Percentiles rank a stretch among this genome's conserved stretches.
Conservation (phyloP, 1,140 invertebrate species). For the Archivesica marissinica region DNA sequence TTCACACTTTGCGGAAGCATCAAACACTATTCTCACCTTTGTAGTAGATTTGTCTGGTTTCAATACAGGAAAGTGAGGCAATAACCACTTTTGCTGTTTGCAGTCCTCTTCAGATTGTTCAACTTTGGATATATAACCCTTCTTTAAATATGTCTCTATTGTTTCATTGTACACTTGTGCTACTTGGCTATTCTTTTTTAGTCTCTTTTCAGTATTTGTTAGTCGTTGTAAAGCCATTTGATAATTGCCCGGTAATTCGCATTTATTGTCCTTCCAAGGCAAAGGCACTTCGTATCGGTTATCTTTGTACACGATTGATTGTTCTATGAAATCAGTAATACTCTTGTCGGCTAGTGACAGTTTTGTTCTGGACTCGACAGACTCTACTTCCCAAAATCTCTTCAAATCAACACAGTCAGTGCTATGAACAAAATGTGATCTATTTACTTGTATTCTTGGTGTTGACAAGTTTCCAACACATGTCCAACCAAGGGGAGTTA, state of each 20-base stretch:
- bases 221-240: slow-evolving; percentile 49
- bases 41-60: slow-evolving; percentile 46
- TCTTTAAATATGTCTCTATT: slow-evolving; percentile 58
- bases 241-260: slow-evolving; percentile 57
- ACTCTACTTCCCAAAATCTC: slow-evolving; percentile 38
- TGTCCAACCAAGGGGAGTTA: slow-evolving; percentile 16
- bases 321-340: neutral
- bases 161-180: slow-evolving; percentile 28
- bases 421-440: neutral
- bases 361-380: too few relatives aligned
- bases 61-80: slow-evolving; percentile 64
- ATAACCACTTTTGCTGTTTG: slow-evolving; percentile 63
- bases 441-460: neutral
- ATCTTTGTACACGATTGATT: neutral
- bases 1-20: slow-evolving; percentile 62
- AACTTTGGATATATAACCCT: slow-evolving; percentile 62
- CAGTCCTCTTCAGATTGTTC: neutral
- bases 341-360: neutral
- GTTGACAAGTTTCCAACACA: neutral
- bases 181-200: slow-evolving; percentile 41
- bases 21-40: slow-evolving; percentile 66
- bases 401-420: neutral
- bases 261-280: slow-evolving; percentile 52
- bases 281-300: slow-evolving; percentile 56
- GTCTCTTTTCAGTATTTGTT: slow-evolving; percentile 45